phyloP scores from a whole-genome alignment of 1,140 invertebrate genomes.

The Ceratosolen fusciceps region DNA sequence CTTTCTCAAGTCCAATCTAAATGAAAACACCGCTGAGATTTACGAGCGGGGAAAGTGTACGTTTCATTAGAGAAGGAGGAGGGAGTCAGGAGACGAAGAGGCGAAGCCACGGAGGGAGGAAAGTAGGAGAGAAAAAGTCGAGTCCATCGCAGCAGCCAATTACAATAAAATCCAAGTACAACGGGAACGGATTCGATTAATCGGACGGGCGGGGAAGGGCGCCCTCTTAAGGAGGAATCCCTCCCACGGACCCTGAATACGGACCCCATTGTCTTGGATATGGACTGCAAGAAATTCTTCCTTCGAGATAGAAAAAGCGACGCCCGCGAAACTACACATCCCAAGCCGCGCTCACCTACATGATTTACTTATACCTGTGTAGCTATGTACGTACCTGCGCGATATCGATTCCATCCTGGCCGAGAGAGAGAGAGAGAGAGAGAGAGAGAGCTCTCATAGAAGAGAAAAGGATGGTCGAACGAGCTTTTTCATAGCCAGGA shows the following conservation, averaged over 20 bases:
- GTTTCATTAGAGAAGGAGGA: slow-evolving; percentile 4
- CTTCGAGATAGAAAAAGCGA: neutral
- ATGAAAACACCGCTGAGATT: slow-evolving; percentile 6
- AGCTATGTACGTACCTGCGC: neutral
- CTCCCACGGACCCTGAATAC: neutral
- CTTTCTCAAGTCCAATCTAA: slow-evolving; percentile 19
- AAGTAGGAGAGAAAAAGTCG: neutral
- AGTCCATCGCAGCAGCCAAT: neutral
- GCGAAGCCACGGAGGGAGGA: neutral
- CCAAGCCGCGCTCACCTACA: neutral
- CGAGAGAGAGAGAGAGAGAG: neutral
- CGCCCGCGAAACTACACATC: neutral
- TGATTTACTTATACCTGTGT: neutral
- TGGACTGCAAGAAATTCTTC: neutral
- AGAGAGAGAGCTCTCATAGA: neutral
- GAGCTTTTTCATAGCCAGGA: neutral
- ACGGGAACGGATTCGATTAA: slow-evolving; percentile 17
- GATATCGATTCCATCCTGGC: slow-evolving; percentile 22
- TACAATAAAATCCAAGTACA: slow-evolving; percentile 23
- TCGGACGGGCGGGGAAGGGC: neutral
- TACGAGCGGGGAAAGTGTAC: neutral
- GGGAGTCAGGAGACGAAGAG: neutral
- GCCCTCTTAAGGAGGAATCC: neutral
- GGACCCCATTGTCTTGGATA: neutral
- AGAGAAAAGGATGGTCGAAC: neutral